Conservation (phyloP, 2,797 vertebrate species). For the Synanceia verrucosa region DNA sequence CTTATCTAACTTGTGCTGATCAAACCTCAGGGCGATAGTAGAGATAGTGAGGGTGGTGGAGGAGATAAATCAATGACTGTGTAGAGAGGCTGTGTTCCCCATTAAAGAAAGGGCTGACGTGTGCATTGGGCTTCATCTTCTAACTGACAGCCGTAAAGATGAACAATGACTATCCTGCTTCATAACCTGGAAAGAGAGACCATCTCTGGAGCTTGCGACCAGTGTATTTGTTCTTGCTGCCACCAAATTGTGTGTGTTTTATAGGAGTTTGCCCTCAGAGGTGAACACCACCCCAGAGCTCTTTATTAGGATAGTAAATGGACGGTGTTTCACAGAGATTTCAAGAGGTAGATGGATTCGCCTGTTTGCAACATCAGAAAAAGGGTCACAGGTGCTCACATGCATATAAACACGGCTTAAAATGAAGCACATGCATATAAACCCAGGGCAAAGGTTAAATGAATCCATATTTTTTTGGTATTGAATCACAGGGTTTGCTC, state of each 20-base stretch:
- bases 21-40: conserved; percentile 53
- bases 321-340: conserved; percentile 39
- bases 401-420: conserved; percentile 38
- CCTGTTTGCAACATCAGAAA: conserved; percentile 30
- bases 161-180: conserved; percentile 69
- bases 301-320: conserved; percentile 66
- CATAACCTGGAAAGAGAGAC: conserved; percentile 54
- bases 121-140: conserved; percentile 39
- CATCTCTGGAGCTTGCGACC: conserved; percentile 40
- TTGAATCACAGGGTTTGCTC: conserved; percentile 20
- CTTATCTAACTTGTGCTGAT: conserved; percentile 54
- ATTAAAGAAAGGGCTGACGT: conserved; percentile 77
- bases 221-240: conserved; percentile 7
- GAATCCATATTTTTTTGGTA: conserved; percentile 30
- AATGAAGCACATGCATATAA: conserved; percentile 46
- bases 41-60: conserved; percentile 31
- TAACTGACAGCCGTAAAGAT: conserved; percentile 79
- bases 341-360: conserved; percentile 12
- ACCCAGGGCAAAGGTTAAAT: conserved; percentile 44
- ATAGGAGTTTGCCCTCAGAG: conserved; percentile 49
- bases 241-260: conserved; percentile 37
- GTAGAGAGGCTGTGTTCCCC: conserved; percentile 54
- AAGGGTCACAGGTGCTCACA: conserved; percentile 49
- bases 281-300: conserved; percentile 32
- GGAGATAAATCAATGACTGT: conserved; percentile 64